Base-by-base conservation (phyloP, 2,113 vertebrate species). In the Cavia porcellus region DNA sequence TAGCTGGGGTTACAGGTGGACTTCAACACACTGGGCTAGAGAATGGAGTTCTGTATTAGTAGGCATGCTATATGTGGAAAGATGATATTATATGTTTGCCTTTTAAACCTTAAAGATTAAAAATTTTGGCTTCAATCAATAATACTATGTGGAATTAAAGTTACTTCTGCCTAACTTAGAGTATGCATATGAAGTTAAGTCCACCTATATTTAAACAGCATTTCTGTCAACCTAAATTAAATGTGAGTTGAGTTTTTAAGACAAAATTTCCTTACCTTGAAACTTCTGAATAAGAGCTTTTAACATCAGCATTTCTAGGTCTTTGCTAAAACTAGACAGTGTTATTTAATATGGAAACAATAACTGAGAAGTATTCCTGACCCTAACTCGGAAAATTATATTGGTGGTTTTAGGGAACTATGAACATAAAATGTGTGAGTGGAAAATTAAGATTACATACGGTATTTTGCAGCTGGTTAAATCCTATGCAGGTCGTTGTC, bases 361-460 rank as follows among this genome's bases (percentile, higher is more conserved):
- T 92, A 98, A 95, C 75, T 92, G 86, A 94, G 59, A 86, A 79
- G 35, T 94, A 92, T 94, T 96, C n/a, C n/a, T 94, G 75, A 96
- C 91, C 93, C 80, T 97, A 82, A 95, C 96, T 97, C 94, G 93
- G 84, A 97, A 98, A 96, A 70, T 90, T 96, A 61, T 45, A 38
- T 89, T 95, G 50, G 84, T 95, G 70, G 47, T 79, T 95, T 95
- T 90, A 82, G 96, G 59, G 81, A 24, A 95, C 81, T 87, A 19
- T 74, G 55, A 87, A 86, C 64, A 68, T 90, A 92, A 96, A 94
- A 95, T 68, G 70, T 90, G 61, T 79, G 80, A 93, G 38, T 92
- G 70, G 96, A 96, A 97, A 97, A 92, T 96, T 95, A 97, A 95
- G 87, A 91, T 5, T 98, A 98, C 88, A 68, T 93, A 14, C 86